Conservation (phyloP, 2,888 invertebrate genomes). For the Criorhina ranunculi region DNA sequence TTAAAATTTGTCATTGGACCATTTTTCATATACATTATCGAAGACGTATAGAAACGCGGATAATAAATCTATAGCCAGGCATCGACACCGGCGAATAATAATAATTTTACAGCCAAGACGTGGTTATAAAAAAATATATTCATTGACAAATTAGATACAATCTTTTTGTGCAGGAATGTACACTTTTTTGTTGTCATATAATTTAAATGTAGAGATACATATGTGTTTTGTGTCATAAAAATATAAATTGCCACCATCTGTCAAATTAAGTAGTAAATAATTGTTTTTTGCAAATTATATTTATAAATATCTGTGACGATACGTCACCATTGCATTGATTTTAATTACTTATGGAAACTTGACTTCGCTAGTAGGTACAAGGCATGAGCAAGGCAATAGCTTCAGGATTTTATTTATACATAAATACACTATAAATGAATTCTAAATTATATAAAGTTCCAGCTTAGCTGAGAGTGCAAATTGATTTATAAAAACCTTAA, state of each 20-base stretch:
- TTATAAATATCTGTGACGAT: background rate
- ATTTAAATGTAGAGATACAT: background rate
- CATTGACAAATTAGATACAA: slow-evolving; percentile 1
- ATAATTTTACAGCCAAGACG: slow-evolving; percentile 4
- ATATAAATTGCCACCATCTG: background rate
- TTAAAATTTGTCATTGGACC: slow-evolving; percentile 39
- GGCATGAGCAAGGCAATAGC: no score
- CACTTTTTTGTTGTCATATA: background rate
- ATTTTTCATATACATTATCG: background rate
- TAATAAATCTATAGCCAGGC: slow-evolving; percentile 1
- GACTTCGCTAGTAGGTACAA: no score
- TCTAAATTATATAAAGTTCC: no score
- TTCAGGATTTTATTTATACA: no score
- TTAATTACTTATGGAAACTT: no score
- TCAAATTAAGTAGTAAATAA: background rate
- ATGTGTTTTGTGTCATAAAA: background rate
- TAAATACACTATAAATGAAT: no score
- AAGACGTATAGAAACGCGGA: background rate
- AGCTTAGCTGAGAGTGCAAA: no score
- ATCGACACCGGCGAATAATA: background rate
- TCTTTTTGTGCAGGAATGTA: slow-evolving; percentile 2
- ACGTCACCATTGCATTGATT: background rate
- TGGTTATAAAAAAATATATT: slow-evolving; percentile 20
- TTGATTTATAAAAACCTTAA: no score
- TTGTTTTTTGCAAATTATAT: background rate